Evolutionary conservation across 2,888 invertebrate genomes (phyloP).

Genomic region (Lypha dubia): DNA sequence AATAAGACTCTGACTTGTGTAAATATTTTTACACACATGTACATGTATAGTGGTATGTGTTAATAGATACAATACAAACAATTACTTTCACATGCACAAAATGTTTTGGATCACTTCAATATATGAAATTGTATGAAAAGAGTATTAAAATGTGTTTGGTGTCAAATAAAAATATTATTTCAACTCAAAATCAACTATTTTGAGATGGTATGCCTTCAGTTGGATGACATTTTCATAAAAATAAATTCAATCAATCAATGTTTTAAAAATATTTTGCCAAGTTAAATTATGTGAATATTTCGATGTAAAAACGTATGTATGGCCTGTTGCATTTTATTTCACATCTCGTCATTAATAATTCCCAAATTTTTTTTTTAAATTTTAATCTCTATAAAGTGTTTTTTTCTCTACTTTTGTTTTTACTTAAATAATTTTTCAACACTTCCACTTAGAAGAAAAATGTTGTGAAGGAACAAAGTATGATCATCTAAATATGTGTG

Average conservation of each 20-base stretch:
- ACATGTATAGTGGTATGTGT: neutral
- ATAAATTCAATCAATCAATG: too few relatives aligned
- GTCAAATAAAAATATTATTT: constrained; percentile 66
- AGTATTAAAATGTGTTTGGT: constrained; percentile 48
- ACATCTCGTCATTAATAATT: constrained; percentile 42
- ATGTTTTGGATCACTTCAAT: neutral
- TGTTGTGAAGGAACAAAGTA: constrained; percentile 32
- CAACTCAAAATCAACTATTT: constrained; percentile 36
- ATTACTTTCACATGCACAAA: neutral
- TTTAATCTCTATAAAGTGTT: constrained; percentile 58
- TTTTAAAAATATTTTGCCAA: too few relatives aligned
- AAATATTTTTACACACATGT: constrained; percentile 37
- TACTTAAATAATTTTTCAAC: constrained; percentile 59
- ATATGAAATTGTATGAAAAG: constrained; percentile 28
- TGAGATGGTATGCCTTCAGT: constrained; percentile 25
- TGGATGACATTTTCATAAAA: neutral
- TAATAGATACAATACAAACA: neutral
- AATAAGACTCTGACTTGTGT: constrained; percentile 54
- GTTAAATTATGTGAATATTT: neutral
- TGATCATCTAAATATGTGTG: neutral
- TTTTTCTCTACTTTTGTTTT: neutral
- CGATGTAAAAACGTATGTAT: constrained; percentile 7
- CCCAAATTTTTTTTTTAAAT: constrained; percentile 46
- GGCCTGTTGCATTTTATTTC: constrained; percentile 41
- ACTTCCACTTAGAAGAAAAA: constrained; percentile 50